Evolutionary conservation across 2,113 vertebrate genomes (phyloP).

Genomic region (Egretta garzetta): DNA sequence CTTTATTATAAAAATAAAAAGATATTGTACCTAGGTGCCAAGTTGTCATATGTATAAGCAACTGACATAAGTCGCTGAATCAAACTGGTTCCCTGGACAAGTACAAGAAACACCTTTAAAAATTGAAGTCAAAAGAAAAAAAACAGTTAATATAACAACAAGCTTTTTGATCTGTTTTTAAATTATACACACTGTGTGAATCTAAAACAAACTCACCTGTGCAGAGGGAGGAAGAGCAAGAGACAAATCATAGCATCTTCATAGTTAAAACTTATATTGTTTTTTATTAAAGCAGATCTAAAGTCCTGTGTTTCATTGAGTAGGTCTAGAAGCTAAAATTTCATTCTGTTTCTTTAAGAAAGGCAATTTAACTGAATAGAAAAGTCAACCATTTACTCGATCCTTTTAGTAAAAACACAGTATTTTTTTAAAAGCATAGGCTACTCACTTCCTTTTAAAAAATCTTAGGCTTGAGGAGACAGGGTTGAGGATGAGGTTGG

Average conservation of each 20-base stretch:
- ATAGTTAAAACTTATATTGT: neutral
- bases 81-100: slow-evolving; percentile 95
- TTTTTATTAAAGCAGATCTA: neutral
- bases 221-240: neutral
- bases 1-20: slow-evolving; percentile 65
- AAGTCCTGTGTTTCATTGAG: neutral
- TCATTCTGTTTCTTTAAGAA: neutral
- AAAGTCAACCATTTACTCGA: neutral
- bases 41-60: slow-evolving; percentile 98
- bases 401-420: neutral
- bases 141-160: slow-evolving; percentile 69
- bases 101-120: slow-evolving; percentile 93
- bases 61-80: slow-evolving; percentile 97
- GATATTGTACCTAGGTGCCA: slow-evolving; percentile 90
- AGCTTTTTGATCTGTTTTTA: slow-evolving; percentile 50
- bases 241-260: neutral
- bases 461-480: neutral
- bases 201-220: slow-evolving; percentile 43
- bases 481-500: neutral
- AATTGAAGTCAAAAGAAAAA: slow-evolving; percentile 63
- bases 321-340: neutral
- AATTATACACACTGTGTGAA: slow-evolving; percentile 55
- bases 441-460: neutral
- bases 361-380: neutral
- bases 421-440: neutral